Conservation (phyloP, 2,113 vertebrate genomes). For the Motacilla tschutschensis region DNA sequence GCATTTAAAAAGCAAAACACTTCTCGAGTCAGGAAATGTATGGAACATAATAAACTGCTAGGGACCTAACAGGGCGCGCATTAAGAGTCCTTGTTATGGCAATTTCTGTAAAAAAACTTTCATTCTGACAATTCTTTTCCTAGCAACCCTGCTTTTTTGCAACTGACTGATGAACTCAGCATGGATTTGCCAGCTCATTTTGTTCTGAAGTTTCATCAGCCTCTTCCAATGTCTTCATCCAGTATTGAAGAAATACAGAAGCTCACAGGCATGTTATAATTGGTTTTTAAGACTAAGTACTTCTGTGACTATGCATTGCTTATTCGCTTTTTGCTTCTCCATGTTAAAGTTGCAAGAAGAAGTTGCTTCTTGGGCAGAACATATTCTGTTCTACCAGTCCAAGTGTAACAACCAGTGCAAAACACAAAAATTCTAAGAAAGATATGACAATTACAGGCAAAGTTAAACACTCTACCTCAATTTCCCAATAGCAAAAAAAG, state of each 20-base stretch:
- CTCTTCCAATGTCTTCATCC: conserved; percentile 63
- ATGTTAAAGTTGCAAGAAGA: background rate
- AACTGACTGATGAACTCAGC: conserved; percentile 53
- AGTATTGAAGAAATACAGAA: conserved; percentile 70
- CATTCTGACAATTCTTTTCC: background rate
- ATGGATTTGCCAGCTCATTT: conserved; percentile 75
- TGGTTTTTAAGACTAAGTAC: background rate
- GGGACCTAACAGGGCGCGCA: background rate
- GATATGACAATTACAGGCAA: background rate
- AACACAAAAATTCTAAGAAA: background rate
- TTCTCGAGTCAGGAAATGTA: background rate
- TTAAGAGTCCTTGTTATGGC: background rate
- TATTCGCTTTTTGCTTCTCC: background rate
- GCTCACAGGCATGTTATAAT: conserved; percentile 72
- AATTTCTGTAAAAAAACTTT: background rate
- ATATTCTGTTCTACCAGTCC: background rate
- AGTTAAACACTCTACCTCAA: background rate
- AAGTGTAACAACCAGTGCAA: background rate
- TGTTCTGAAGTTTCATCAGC: conserved; percentile 74
- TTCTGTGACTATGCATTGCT: background rate
- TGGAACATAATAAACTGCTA: background rate
- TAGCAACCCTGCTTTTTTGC: conserved; percentile 67
- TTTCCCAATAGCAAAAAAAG: background rate
- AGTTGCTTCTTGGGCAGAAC: background rate
- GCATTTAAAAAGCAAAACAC: background rate